Evolutionary conservation across 2,888 invertebrate species (phyloP), one percentile per base, ranked within the genome.

Genomic region (Melitaea athalia): DNA sequence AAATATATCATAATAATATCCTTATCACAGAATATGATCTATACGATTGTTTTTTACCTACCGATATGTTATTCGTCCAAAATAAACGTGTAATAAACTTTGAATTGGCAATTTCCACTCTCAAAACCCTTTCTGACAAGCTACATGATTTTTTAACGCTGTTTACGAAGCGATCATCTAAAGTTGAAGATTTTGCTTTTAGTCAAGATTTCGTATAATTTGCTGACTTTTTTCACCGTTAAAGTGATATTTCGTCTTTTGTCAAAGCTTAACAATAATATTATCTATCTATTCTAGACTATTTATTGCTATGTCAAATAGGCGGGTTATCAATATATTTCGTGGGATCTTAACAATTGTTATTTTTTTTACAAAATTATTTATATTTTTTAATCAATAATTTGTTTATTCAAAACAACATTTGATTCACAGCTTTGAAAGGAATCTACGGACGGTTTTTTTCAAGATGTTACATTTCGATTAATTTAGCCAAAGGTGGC

Each of bases 301-400:
- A 92, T 91, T 91, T 92, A 92, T 92, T 92, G 92, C 92, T 92
- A 92, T 91, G 85, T 90, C 88, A 88, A 86, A 89, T 92, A 92
- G 91, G 91, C 92, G 92, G 92, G 92, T 86, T 88, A 86, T 88
- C 81, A 85, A 87, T 89, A 85, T 85, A 85, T 77, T 80, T 83
- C 81, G 83, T 86, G 85, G 84, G 81, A 77, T 80, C 78, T 82
- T 81, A 88, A 89, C 85, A 83, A 86, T 85, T 86, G 85, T 82
- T 77, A 78, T 81, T 82, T 47, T 38, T 38, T 78, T 81, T 82
- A 72, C 47, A 77, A 79, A 81, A 81, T 68, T 70, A 69, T 69
- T 74, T 74, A 71, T 75, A 71, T 68, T 67, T 68, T 70, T 63
- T 63, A 73, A 63, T 42, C 68, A 70, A 75, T 65, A 71, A 43